Evolutionary conservation across 2,888 invertebrate genomes (phyloP).

Genomic region (Pandemis cinnamomeana): DNA sequence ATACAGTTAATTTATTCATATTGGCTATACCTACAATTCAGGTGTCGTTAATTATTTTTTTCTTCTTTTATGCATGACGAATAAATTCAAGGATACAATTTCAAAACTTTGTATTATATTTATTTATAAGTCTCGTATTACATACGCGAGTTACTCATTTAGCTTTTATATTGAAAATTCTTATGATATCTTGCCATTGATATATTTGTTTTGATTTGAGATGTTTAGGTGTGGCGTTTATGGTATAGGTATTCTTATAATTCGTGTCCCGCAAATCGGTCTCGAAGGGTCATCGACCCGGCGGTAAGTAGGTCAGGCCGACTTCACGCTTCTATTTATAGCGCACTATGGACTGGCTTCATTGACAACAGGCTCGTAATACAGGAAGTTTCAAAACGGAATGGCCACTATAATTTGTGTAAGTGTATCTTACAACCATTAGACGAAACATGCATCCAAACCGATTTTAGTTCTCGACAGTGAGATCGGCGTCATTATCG

Average conservation of each 20-base stretch:
- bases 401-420: neutral
- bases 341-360: conserved; percentile 51
- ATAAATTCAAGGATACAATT: too few relatives aligned
- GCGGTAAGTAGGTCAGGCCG: conserved; percentile 60
- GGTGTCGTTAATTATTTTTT: neutral
- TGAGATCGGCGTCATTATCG: neutral
- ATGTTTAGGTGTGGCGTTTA: neutral
- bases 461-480: neutral
- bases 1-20: neutral
- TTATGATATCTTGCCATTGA: too few relatives aligned
- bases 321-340: conserved; percentile 60
- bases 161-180: too few relatives aligned
- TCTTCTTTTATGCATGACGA: neutral
- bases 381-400: conserved; percentile 41
- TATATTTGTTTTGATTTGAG: too few relatives aligned
- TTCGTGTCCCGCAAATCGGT: conserved; percentile 52
- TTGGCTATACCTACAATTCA: neutral
- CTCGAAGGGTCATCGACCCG: conserved; percentile 56
- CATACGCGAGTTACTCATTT: too few relatives aligned
- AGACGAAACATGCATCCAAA: neutral
- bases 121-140: too few relatives aligned
- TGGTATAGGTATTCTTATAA: conserved; percentile 20
- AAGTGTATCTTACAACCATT: neutral
- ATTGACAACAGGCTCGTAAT: conserved; percentile 54
- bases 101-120: too few relatives aligned